phyloP scores from a whole-genome alignment of 2,113 vertebrate genomes.

The Chloropsis cyanopogon region DNA sequence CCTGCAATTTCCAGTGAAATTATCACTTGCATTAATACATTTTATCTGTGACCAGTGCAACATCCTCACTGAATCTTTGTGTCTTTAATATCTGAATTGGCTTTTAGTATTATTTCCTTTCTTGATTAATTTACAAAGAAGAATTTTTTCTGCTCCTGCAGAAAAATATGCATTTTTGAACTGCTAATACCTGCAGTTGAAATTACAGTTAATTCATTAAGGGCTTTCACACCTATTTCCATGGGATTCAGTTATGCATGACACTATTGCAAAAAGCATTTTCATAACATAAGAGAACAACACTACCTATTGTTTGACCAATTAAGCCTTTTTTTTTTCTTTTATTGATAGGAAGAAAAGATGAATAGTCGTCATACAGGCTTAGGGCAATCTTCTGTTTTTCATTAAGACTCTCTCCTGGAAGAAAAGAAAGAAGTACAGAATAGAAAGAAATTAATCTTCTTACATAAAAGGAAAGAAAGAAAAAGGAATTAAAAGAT shows the following conservation, averaged over 20 bases:
- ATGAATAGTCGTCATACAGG: background rate
- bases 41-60: background rate
- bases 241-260: background rate
- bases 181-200: background rate
- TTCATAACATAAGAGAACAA: background rate
- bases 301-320: background rate
- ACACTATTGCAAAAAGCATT: background rate
- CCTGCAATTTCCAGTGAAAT: background rate
- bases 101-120: background rate
- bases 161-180: background rate
- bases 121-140: background rate
- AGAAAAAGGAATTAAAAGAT: background rate
- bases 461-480: background rate
- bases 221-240: background rate
- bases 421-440: background rate
- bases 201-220: background rate
- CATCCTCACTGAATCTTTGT: background rate
- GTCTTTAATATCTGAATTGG: background rate
- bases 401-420: background rate
- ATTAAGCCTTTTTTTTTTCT: background rate
- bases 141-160: background rate
- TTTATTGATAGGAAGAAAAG: background rate
- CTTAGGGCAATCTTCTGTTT: background rate
- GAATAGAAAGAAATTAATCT: background rate
- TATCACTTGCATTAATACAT: background rate